A percentile compares a stretch with the other conserved stretches of the same genome.
phyloP scores from a whole-genome alignment of 2,113 vertebrate genomes.

The Brachyistius frenatus region DNA sequence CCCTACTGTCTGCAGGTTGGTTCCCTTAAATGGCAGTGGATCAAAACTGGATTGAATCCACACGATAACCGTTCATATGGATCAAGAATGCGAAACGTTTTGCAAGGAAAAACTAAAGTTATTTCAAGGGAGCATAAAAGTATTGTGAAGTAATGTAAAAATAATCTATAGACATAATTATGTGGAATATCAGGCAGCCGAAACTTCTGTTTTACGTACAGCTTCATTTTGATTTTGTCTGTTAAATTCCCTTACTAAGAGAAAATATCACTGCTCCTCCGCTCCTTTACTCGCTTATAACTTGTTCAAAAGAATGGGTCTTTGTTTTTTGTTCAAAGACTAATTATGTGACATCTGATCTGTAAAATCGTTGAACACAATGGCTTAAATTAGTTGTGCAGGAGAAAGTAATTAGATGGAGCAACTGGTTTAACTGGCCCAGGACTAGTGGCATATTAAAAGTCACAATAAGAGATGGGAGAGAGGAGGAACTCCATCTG shows the following conservation, averaged over 20 bases:
- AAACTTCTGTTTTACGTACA: no score
- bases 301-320: neutral
- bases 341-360: neutral
- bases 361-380: neutral
- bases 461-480: slow-evolving; percentile 1
- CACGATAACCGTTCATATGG: no score
- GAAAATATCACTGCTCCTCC: neutral
- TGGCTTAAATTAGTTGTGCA: neutral
- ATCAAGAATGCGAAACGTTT: no score
- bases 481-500: neutral
- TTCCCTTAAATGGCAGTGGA: neutral
- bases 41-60: no score
- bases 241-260: neutral
- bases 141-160: no score
- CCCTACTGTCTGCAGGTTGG: neutral
- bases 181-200: no score
- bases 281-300: neutral
- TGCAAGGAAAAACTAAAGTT: no score
- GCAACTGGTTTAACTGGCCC: slow-evolving; percentile 8
- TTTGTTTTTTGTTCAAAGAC: slow-evolving; percentile 1
- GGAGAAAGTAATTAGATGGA: neutral
- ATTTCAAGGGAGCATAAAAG: no score
- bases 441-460: neutral
- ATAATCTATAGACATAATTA: no score
- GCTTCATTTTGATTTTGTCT: no score